Percentiles rank a stretch among this genome's conserved stretches.
These are phyloP conservation scores for Zosterops pallidus DNA, from an alignment of 2,113 vertebrate genomes.

Conservation along the genomic window DNA sequence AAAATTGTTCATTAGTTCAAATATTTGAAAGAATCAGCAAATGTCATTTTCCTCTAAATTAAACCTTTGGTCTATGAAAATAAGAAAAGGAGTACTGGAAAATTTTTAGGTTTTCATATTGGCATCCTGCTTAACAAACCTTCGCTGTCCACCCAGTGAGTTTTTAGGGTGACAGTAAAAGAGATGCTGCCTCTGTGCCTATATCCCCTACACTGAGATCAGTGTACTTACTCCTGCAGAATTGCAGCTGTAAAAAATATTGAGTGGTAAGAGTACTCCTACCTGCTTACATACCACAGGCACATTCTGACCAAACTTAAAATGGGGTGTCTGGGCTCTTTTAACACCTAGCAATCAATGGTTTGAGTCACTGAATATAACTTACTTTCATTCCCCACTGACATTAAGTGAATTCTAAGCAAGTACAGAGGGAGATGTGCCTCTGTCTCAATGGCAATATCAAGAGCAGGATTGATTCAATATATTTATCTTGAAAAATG, in stretches of 20 bases:
- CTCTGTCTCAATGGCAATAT: not conserved
- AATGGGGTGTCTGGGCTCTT: not conserved
- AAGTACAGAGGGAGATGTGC: not conserved
- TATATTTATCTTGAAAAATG: constrained; percentile 3
- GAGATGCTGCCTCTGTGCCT: not conserved
- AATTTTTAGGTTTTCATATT: not conserved
- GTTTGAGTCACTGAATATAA: not conserved
- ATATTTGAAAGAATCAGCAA: not conserved
- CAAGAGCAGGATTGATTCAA: not conserved
- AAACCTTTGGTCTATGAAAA: not conserved
- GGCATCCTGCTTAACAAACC: not conserved
- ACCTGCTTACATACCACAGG: not conserved
- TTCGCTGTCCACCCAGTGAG: not conserved
- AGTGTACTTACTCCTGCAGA: not conserved
- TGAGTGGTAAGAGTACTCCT: not conserved
- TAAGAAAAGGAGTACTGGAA: not conserved
- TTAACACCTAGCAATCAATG: not conserved
- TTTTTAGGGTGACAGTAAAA: not conserved
- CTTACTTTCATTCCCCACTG: not conserved
- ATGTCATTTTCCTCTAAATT: not conserved
- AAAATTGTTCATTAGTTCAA: not conserved
- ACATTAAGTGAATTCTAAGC: not conserved
- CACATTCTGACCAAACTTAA: not conserved
- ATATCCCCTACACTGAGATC: not conserved
- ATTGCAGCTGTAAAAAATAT: not conserved